phyloP scores from a whole-genome alignment of 1,140 invertebrate genomes.

The Brachionus sp. region DNA sequence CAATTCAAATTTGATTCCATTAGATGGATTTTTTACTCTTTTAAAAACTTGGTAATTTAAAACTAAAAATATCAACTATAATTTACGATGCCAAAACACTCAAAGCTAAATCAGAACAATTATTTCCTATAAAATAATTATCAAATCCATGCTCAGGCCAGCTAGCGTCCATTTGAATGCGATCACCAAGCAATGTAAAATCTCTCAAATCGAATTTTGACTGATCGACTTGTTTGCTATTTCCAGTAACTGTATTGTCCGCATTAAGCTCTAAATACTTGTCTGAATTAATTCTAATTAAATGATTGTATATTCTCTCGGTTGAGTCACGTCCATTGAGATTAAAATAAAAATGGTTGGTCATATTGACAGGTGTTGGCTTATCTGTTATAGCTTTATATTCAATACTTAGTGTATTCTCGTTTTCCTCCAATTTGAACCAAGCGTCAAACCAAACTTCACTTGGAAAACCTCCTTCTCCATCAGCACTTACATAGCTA shows the following conservation, averaged over 20 bases:
- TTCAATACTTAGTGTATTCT: slow-evolving; percentile 68
- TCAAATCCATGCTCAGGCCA: slow-evolving; percentile 67
- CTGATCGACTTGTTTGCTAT: slow-evolving; percentile 62
- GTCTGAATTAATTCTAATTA: slow-evolving; percentile 71
- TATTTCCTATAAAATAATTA: slow-evolving; percentile 70
- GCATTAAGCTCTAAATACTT: slow-evolving; percentile 71
- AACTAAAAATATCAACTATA: background rate
- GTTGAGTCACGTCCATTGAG: slow-evolving; percentile 71
- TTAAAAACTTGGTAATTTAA: background rate
- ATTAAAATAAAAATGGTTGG: slow-evolving; percentile 92
- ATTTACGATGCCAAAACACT: slow-evolving; percentile 48
- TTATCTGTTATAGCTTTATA: slow-evolving; percentile 72
- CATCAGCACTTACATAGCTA: slow-evolving; percentile 70
- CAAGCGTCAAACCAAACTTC: slow-evolving; percentile 64
- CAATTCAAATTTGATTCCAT: slow-evolving; percentile 65
- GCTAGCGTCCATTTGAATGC: slow-evolving; percentile 49
- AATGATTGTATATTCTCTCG: slow-evolving; percentile 64
- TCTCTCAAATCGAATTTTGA: slow-evolving; percentile 70
- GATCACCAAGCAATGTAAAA: slow-evolving; percentile 60
- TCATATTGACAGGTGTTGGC: slow-evolving; percentile 79
- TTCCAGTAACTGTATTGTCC: slow-evolving; percentile 71
- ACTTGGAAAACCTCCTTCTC: slow-evolving; percentile 82
- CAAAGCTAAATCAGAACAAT: slow-evolving; percentile 47
- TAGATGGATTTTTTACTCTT: slow-evolving; percentile 6
- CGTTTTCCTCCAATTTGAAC: slow-evolving; percentile 68